Evolutionary conservation across 2,113 vertebrate species (phyloP).

Genomic region (Stegostoma tigrinum): DNA sequence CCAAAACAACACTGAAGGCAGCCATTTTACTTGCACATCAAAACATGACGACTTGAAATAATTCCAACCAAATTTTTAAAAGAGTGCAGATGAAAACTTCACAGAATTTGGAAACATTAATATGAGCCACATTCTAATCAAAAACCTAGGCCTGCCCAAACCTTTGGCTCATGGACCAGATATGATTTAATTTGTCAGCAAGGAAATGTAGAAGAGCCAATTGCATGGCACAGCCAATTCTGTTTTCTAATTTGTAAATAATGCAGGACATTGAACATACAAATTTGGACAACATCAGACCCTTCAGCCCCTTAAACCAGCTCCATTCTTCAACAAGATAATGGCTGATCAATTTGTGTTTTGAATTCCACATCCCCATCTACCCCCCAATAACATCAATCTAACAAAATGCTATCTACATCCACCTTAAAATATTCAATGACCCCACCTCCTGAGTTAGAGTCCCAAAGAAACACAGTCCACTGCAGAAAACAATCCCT

Average conservation of each 20-base stretch:
- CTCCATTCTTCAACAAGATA: no score
- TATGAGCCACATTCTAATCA: not conserved
- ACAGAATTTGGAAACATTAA: not conserved
- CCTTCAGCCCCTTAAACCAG: no score
- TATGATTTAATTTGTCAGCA: not conserved
- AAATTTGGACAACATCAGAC: no score
- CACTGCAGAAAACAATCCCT: no score
- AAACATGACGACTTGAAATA: not conserved
- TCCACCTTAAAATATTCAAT: no score
- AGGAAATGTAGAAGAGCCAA: not conserved
- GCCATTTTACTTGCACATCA: not conserved
- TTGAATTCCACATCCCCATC: no score
- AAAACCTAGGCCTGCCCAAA: not conserved
- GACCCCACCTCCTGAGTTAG: no score
- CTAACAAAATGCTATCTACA: no score
- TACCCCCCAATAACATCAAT: no score
- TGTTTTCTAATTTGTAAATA: not conserved
- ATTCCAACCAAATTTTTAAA: not conserved
- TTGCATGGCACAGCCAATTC: not conserved
- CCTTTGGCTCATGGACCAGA: not conserved
- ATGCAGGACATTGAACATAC: not conserved
- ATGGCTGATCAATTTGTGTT: no score
- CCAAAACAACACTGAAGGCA: not conserved
- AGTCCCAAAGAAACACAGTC: no score
- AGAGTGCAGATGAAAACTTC: not conserved